Evolutionary conservation across 2,113 vertebrate species (phyloP), one percentile per base, ranked within the genome.

Genomic region (Miniopterus natalensis): DNA sequence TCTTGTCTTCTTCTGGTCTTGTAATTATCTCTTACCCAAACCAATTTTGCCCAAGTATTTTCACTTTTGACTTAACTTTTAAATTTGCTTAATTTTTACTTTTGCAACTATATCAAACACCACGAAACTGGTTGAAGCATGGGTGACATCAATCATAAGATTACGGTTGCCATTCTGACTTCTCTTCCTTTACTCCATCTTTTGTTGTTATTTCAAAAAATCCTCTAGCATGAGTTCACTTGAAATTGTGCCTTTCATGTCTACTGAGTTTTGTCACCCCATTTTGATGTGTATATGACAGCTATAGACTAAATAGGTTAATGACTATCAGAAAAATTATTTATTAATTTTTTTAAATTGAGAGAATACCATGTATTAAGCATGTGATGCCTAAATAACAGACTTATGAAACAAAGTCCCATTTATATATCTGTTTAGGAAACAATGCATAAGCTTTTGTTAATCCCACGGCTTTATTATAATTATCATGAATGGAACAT

Each of bases 131-230:
- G 36, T 2, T 51, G 57, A 77, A 88, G 27, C 3, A 3, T 57
- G 6, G 14, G 5, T 73, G 21, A 51, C 18, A 11, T 57, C 11
- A 90, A 4, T 87, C 31, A 12, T 55, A 47, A 18, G 42, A 51
- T 36, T 17, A 36, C 11, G 36, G 4, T 20, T 55, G 31, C 21
- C 53, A 11, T 73, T 53, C 42, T 85, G 40, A 73, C 15, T 66
- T 68, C 7, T 36, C 9, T 45, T 36, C 7, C 13, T 3, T 94
- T 81, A 61, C 31, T 68, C 27, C 45, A 57, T 25, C 15, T 81
- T 96, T 90, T 77, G 3, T 68, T 93, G 74, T 57, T 40, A 27
- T 51, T 42, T 40, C 29, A 55, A 68, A 77, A 92, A 88, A 75
- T 27, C 1, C 3, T 9, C 31, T 80, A 66, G 17, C 12, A 4